Conservation (phyloP, 2,113 vertebrate species). For the Vanacampus margaritifer region DNA sequence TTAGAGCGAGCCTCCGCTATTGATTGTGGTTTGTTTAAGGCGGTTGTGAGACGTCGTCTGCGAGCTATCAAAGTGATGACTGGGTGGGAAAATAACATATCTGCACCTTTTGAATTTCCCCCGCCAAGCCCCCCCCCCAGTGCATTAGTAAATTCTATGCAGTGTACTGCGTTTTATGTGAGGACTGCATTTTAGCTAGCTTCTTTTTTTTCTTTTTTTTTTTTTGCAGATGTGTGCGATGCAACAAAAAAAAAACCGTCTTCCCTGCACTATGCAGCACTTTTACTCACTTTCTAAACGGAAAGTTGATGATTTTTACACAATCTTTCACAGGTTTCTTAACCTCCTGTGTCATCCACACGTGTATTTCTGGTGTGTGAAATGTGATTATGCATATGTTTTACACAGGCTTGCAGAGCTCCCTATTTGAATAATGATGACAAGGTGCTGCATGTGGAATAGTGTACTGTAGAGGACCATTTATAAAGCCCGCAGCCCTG, state of each 20-base stretch:
- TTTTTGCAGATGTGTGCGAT: conserved; percentile 1
- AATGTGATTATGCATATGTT: conserved; percentile 51
- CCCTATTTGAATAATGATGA: conserved; percentile 38
- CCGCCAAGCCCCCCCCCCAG: conserved; percentile 49
- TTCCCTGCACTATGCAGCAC: not conserved
- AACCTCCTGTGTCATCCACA: conserved; percentile 35
- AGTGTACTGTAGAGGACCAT: conserved; percentile 22
- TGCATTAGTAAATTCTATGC: conserved; percentile 33
- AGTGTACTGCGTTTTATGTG: conserved; percentile 17
- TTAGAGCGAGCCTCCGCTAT: conserved; percentile 16
- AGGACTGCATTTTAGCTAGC: conserved; percentile 15
- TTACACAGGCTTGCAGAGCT: conserved; percentile 27
- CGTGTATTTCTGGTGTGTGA: conserved; percentile 61
- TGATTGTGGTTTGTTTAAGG: conserved; percentile 59
- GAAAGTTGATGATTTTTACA: conserved; percentile 13
- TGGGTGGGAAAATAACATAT: conserved; percentile 49
- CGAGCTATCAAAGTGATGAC: conserved; percentile 67
- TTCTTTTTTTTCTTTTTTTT: conserved; percentile 5
- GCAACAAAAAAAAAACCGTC: not conserved
- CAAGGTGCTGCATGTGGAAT: conserved; percentile 15
- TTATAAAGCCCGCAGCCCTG: conserved; percentile 18
- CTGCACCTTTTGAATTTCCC: conserved; percentile 67
- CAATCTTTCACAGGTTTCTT: conserved; percentile 20
- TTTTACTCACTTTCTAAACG: not conserved
- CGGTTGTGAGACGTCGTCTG: conserved; percentile 41